Evolutionary conservation across 1,140 invertebrate genomes (phyloP), one percentile per base, ranked within the genome.

Genomic region (Nasonia longicornis): DNA sequence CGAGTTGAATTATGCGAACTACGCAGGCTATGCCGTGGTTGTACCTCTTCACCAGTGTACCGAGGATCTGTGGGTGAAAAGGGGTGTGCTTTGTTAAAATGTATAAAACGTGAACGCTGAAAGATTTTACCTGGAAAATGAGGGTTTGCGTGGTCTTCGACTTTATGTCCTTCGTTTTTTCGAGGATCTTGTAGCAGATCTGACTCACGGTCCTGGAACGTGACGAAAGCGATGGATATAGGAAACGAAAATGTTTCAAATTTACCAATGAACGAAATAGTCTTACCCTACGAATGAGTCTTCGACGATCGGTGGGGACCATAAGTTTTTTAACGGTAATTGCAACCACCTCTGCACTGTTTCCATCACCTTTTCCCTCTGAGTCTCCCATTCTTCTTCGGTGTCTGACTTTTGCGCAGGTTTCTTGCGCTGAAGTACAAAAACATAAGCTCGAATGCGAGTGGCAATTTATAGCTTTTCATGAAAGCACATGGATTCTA

Each of bases 271-370:
- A 69, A 88, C 38, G 38, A 8, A 42, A 42, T 42, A 72, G 64
- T 88, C 92, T 92, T 91, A 96, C 95, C 93, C 93, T n/a, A 97
- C 93, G 92, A 97, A 97, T 83, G 95, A 93, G 85, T 96, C 94
- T 86, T 97, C 96, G 69, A 94, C 93, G 29, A 97, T 91, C 4
- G 95, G 95, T 67, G 96, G 96, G 85, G 93, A 92, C 95, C 96
- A 97, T 0, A 97, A 91, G 79, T 93, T 92, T 45, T 94, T 92
- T 6, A 97, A 87, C 14, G 94, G 94, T 81, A 95, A 90, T 84
- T 96, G 93, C 11, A 97, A 84, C 77, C 94, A 87, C 77, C 92
- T 87, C 79, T 92, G 93, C 6, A 97, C 85, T 66, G 93, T 90
- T n/a, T 94, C 91, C 11, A 97, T 88, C 38, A 93, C 93, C 72